Evolutionary conservation across 2,797 vertebrate species (phyloP).

Genomic region (Eulemur albifrons): DNA sequence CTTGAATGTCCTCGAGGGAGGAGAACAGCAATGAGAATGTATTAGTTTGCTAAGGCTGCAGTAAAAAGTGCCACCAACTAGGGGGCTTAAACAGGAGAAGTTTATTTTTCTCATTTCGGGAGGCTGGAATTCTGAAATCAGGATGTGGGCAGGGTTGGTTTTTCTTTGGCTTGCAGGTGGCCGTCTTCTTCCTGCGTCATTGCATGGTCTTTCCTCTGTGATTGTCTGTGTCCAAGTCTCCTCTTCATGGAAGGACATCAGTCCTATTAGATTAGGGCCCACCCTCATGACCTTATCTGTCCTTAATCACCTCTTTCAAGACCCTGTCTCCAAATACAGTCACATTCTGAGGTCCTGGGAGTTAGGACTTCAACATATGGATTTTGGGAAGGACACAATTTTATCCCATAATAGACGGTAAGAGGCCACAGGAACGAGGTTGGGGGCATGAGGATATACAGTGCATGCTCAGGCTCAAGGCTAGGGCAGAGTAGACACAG

Average conservation of each 20-base stretch:
- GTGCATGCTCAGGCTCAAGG: background rate
- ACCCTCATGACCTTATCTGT: background rate
- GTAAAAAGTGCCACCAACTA: background rate
- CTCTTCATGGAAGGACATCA: background rate
- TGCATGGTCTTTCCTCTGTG: background rate
- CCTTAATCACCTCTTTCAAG: background rate
- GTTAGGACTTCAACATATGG: background rate
- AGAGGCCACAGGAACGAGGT: background rate
- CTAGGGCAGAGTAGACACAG: background rate
- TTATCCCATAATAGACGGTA: background rate
- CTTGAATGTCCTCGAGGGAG: background rate
- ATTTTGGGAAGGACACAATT: background rate
- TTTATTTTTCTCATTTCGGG: background rate
- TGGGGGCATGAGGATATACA: rapidly evolving
- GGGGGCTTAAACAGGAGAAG: background rate
- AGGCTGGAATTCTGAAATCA: background rate
- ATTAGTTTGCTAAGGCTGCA: background rate
- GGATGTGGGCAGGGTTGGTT: background rate
- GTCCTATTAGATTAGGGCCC: background rate
- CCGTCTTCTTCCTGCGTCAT: background rate
- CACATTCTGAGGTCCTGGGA: background rate
- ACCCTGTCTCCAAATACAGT: background rate
- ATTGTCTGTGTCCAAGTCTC: background rate
- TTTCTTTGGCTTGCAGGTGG: background rate
- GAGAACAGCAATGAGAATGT: background rate